phyloP scores from a whole-genome alignment of 2,888 invertebrate species.

The Pherbina coryleti region DNA sequence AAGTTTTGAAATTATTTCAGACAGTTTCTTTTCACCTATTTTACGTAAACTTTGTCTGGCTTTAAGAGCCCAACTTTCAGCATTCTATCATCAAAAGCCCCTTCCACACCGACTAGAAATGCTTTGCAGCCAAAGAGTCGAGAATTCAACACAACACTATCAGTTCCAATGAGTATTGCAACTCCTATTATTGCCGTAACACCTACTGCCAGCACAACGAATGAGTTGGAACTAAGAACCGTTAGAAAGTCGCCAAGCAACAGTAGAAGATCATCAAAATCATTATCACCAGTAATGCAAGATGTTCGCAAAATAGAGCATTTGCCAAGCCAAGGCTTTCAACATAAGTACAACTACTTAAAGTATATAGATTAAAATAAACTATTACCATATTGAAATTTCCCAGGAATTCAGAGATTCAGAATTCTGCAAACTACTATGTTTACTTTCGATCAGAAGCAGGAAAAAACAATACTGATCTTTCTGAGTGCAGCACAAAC shows the following conservation, averaged over 20 bases:
- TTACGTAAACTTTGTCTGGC: background rate
- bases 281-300: slow-evolving; percentile 32
- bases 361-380: background rate
- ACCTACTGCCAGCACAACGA: slow-evolving; percentile 60
- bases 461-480: slow-evolving; percentile 72
- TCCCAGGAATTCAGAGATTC: slow-evolving; percentile 26
- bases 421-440: slow-evolving; percentile 69
- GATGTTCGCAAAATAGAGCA: slow-evolving; percentile 23
- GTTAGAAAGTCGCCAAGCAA: slow-evolving; percentile 33
- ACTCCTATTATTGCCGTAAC: slow-evolving; percentile 74
- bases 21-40: background rate
- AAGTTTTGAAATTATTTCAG: slow-evolving; percentile 29
- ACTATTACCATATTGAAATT: background rate
- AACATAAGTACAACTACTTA: slow-evolving; percentile 11
- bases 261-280: slow-evolving; percentile 36
- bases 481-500: slow-evolving; percentile 88
- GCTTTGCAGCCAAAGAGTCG: slow-evolving; percentile 43
- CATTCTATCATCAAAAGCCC: slow-evolving; percentile 54
- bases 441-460: slow-evolving; percentile 64
- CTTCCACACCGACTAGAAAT: slow-evolving; percentile 45
- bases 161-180: slow-evolving; percentile 44
- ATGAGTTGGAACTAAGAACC: slow-evolving; percentile 26
- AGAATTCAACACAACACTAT: slow-evolving; percentile 45
- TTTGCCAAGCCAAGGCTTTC: background rate
- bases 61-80: slow-evolving; percentile 62